These are phyloP conservation scores for Eidolon helvum DNA, from an alignment of 2,113 vertebrate species.

Conservation along the genomic window DNA sequence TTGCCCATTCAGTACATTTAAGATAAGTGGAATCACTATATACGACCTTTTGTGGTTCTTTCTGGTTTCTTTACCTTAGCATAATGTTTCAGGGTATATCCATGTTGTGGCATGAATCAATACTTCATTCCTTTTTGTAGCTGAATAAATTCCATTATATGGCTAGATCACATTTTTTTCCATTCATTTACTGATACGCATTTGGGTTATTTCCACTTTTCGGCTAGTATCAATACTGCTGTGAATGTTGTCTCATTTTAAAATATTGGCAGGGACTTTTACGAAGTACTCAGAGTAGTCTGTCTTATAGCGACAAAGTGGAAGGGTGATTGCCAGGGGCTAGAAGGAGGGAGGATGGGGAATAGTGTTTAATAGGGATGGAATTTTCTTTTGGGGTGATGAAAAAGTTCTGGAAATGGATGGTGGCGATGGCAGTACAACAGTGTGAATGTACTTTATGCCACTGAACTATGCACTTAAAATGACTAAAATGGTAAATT, in stretches of 20 bases:
- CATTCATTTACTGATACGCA: not conserved
- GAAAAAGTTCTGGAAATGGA: not conserved
- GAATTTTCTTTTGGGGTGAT: not conserved
- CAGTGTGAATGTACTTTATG: not conserved
- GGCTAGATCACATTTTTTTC: not conserved
- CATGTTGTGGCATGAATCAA: not conserved
- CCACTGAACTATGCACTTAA: not conserved
- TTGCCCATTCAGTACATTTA: not conserved
- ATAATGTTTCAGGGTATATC: not conserved
- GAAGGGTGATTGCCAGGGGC: not conserved
- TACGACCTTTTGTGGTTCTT: not conserved
- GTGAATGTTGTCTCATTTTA: not conserved
- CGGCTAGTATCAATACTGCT: not conserved
- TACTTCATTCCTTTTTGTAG: not conserved
- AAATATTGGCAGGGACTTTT: not conserved
- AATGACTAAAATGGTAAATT: not conserved
- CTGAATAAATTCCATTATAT: not conserved
- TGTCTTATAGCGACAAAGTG: not conserved
- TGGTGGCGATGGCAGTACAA: not conserved
- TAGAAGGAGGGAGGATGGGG: not conserved
- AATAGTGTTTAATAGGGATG: not conserved
- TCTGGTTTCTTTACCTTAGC: not conserved
- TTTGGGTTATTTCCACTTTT: not conserved
- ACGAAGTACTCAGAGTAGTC: not conserved
- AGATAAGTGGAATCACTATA: not conserved